Evolutionary conservation across 2,888 invertebrate species (phyloP), one percentile per base, ranked within the genome.

Genomic region (Conus canariensis): DNA sequence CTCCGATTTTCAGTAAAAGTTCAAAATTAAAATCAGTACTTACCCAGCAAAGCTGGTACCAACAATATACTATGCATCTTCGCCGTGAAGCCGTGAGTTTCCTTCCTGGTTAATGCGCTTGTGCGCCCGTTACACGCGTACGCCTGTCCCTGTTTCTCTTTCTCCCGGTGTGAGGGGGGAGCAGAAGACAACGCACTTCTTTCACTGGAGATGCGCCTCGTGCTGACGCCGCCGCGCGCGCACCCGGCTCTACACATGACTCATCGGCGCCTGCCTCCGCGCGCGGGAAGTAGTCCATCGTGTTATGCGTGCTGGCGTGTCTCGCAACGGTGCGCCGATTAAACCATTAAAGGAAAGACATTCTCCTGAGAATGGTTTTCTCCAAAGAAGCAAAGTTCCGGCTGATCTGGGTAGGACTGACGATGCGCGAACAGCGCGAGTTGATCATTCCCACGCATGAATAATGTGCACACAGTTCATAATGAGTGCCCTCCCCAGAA

Each of bases 111-210:
- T 8, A 19, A 7, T 70, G 22, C 70, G 70, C 60, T 64, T 64
- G 60, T 45, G 60, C 16, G 60, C 45, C 60, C 60, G 60, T 10
- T 1, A 16, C 60, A 64, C 16, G 60, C 60, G 22, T 70, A 19
- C 19, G 22, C 70, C 70, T 22, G 19, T 70, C 70, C 0, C 70
- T 70, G 19, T 70, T 70, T 70, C 70, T 70, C 70, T 70, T 70
- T 70, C 70, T 70, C 70, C 19, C 70, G 16, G 12, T 14, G 60
- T 64, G 19, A 14, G 22, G 19, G 45, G 22, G 70, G 7, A 70
- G 70, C 70, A 70, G 70, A 70, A 70, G 70, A 70, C 70, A 70
- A 22, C 70, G 70, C 70, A 70, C 70, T 70, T 70, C 70, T 70
- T 70, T 70, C 70, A 4, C 60, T 14, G 60, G 70, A 22, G 70